Evolutionary conservation across 1,140 invertebrate genomes (phyloP).

Genomic region (Drosophila triauraria): DNA sequence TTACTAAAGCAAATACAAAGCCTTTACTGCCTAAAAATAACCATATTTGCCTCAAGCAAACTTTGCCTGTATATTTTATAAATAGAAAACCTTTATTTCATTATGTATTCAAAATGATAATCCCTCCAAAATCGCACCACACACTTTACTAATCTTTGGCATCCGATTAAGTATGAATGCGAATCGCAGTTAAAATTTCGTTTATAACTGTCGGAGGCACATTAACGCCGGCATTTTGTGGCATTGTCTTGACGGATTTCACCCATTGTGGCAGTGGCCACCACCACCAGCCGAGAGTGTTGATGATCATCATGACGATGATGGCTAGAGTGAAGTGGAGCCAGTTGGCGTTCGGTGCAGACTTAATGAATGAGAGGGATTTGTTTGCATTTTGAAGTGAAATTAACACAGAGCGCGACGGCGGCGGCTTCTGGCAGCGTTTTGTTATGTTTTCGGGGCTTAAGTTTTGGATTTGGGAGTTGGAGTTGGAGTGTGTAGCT

Average conservation of each 20-base stretch:
- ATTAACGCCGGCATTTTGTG: conserved; percentile 27
- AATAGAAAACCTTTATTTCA: background rate
- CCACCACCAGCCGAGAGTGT: conserved; percentile 39
- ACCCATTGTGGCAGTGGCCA: conserved; percentile 46
- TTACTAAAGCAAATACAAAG: too few species aligned
- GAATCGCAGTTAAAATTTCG: conserved; percentile 20
- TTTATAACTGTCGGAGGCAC: conserved; percentile 17
- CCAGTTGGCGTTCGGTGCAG: background rate
- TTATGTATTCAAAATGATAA: conserved; percentile 8
- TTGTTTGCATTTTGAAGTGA: conserved; percentile 72
- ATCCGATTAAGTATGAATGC: conserved; percentile 4
- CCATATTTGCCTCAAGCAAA: background rate
- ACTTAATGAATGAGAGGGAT: conserved; percentile 61
- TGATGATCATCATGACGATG: conserved; percentile 28
- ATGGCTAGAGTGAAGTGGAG: conserved; percentile 7
- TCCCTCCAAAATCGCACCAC: conserved; percentile 1
- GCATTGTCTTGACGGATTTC: conserved; percentile 32
- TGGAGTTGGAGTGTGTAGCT: conserved; percentile 4
- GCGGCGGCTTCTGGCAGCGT: conserved; percentile 21
- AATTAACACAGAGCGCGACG: conserved; percentile 59
- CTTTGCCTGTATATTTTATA: background rate
- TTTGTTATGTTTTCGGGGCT: conserved; percentile 16
- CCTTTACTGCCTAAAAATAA: background rate
- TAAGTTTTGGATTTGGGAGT: conserved; percentile 4
- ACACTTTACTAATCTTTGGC: conserved; percentile 12